Percentiles rank a stretch among this genome's conserved stretches.
Conservation (phyloP, 2,797 vertebrate species). For the Aselliscus stoliczkanus region DNA sequence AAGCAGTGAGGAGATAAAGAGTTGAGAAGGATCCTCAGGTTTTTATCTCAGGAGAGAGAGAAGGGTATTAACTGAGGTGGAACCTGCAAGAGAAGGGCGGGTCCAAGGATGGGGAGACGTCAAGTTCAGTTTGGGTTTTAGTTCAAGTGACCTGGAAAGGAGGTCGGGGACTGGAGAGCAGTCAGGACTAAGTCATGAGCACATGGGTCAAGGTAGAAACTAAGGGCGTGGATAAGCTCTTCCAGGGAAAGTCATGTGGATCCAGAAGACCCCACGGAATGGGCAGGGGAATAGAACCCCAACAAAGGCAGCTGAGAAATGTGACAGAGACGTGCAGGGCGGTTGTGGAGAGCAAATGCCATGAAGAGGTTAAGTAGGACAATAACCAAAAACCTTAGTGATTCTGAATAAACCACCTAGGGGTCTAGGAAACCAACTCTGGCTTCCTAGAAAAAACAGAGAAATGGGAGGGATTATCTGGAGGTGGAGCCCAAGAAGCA, state of each 20-base stretch:
- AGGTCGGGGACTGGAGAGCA: neutral
- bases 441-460: neutral
- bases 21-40: neutral
- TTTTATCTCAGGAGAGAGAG: neutral
- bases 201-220: neutral
- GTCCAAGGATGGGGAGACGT: neutral
- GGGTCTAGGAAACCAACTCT: neutral
- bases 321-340: neutral
- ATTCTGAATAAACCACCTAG: neutral
- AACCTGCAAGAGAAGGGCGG: neutral
- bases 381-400: neutral
- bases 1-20: neutral
- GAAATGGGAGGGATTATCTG: neutral
- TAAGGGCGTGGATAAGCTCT: neutral
- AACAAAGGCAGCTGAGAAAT: neutral
- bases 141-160: neutral
- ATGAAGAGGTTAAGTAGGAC: neutral
- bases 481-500: neutral
- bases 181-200: neutral
- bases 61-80: neutral
- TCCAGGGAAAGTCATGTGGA: neutral
- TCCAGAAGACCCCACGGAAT: neutral
- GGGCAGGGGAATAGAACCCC: neutral
- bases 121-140: neutral
- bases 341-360: neutral